phyloP scores from a whole-genome alignment of 2,113 vertebrate species.

The Osmerus eperlanus region DNA sequence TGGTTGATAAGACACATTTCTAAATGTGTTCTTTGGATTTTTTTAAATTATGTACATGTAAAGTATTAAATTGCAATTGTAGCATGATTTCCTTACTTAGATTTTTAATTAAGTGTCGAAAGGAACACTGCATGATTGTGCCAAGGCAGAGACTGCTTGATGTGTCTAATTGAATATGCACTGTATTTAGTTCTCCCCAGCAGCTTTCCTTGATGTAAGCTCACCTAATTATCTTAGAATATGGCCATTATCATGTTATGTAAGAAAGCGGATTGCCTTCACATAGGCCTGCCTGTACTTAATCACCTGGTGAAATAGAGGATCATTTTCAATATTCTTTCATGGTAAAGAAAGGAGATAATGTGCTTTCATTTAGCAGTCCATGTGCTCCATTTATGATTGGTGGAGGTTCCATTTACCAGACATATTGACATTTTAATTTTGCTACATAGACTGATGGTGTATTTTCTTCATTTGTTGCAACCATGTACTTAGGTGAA shows the following conservation, averaged over 20 bases:
- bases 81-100: conserved; percentile 20
- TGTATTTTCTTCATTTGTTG: neutral
- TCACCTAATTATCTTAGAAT: conserved; percentile 36
- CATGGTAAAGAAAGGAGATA: conserved; percentile 3
- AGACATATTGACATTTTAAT: neutral
- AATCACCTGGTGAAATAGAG: conserved; percentile 19
- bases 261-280: conserved; percentile 1
- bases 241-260: conserved; percentile 23
- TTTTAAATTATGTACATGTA: neutral
- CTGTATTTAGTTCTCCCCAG: conserved; percentile 33
- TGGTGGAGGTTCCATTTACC: neutral
- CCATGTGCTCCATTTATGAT: neutral
- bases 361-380: conserved; percentile 10
- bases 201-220: conserved; percentile 24
- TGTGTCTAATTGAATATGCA: conserved; percentile 37
- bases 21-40: neutral
- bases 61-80: conserved; percentile 14
- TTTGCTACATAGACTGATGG: conserved; percentile 14
- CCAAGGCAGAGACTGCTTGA: conserved; percentile 10
- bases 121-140: conserved; percentile 3
- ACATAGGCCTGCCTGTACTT: conserved; percentile 12
- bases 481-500: too few relatives aligned
- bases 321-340: conserved; percentile 12
- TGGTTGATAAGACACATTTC: neutral
- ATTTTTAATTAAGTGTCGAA: conserved; percentile 13